Percentiles rank a stretch among this genome's conserved stretches.
phyloP scores from a whole-genome alignment of 2,797 vertebrate genomes.

The Choloepus didactylus region DNA sequence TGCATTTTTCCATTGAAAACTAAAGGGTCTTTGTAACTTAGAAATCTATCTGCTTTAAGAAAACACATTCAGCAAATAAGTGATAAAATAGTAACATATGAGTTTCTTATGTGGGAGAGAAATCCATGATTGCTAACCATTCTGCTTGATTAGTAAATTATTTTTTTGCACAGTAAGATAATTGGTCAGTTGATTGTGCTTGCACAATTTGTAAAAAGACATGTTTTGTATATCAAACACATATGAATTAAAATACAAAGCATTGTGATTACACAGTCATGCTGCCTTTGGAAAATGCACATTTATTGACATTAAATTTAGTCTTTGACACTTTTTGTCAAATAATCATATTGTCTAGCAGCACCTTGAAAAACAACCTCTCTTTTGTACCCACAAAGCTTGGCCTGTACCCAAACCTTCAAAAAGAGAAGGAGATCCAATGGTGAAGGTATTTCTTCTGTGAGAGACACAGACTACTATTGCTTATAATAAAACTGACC shows the following conservation, averaged over 20 bases:
- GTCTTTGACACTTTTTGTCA: neutral
- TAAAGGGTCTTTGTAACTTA: neutral
- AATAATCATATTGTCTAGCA: neutral
- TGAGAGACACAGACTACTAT: neutral
- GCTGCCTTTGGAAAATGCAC: conserved; percentile 42
- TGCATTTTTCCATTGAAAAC: conserved; percentile 17
- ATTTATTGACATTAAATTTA: conserved; percentile 52
- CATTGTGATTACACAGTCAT: neutral
- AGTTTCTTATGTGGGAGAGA: neutral
- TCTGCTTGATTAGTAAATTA: conserved; percentile 18
- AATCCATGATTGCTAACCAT: neutral
- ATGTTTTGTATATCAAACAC: neutral
- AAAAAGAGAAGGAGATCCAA: neutral
- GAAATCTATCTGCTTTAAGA: conserved; percentile 2
- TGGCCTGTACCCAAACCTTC: neutral
- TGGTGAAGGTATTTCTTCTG: neutral
- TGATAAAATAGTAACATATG: neutral
- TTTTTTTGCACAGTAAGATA: neutral
- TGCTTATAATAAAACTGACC: neutral
- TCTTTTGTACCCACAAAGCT: neutral
- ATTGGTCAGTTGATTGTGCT: neutral
- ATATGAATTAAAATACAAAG: conserved; percentile 50
- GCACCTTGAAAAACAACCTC: neutral
- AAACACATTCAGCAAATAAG: conserved; percentile 27
- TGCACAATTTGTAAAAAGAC: conserved; percentile 34